Base-by-base conservation (phyloP, 2,797 vertebrate species). In the Merluccius polli region DNA sequence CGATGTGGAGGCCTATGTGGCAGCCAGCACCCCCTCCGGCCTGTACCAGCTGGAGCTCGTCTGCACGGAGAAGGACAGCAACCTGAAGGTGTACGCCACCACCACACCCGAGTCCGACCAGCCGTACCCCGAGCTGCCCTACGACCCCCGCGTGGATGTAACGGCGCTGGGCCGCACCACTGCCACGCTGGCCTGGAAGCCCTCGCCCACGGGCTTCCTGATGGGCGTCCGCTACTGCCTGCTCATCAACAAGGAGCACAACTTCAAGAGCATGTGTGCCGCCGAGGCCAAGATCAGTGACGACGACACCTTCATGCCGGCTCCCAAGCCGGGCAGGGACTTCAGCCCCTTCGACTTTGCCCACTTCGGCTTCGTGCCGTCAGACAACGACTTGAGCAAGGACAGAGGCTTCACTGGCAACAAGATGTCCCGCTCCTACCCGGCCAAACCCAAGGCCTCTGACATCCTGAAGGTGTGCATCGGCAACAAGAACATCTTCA, bases 261-360 rank as follows among this genome's bases (percentile, higher is more conserved):
- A 99, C 81, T 99, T 99, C 87, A 99, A 99, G 90, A 99, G 98
- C 77, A 95, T 99, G 81, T 99, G 98, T 4, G 98, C 97, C 0
- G 98, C 95, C 0, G 98, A 98, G 85, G 95, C 97, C n/a, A 98
- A 96, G 86, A 92, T 97, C 82, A 93, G 87, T 76, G 82, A 84
- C 0, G 98, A 98, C 0, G 97, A 98, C 0, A 88, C 93, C 8
- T 99, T 99, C 88, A 98, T 99, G 97, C 77, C 90, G 78, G 96
- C 94, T 2, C 98, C 98, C 0, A 98, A 98, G 41, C 97, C 97
- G 0, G 97, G 97, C 0, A 90, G 96, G 79, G 97, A 99, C 91
- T 99, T 99, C 79, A 99, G 95, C 86, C 98, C 96, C 0, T 99
- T 99, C 80, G 98, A 99, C 91, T 99, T 99, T 67, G 93, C 95